A percentile compares a stretch with the other conserved stretches of the same genome.
These are phyloP conservation scores for Nemoura dubitans DNA, from an alignment of 2,888 invertebrate genomes.

Conservation along the genomic window DNA sequence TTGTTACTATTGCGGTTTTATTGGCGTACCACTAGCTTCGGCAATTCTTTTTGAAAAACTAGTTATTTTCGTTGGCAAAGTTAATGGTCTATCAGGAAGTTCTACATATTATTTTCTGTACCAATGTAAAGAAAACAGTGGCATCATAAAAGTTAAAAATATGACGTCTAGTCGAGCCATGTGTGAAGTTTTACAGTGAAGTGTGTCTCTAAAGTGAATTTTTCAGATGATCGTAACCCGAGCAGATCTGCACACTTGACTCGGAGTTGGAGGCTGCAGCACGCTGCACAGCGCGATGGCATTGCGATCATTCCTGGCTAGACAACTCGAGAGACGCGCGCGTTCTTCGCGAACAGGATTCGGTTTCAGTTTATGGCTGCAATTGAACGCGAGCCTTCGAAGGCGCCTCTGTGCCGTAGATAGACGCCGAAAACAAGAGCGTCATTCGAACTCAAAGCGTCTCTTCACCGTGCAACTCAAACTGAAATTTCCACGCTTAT, in stretches of 20 bases:
- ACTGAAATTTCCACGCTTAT: too few relatives aligned
- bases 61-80: neutral
- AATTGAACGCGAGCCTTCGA: neutral
- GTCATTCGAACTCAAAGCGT: too few relatives aligned
- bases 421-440: neutral
- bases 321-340: neutral
- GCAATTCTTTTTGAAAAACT: neutral
- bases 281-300: neutral
- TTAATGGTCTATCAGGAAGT: neutral
- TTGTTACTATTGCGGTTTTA: neutral
- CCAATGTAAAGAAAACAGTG: conserved; percentile 2
- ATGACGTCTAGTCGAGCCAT: conserved; percentile 18
- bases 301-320: conserved; percentile 3
- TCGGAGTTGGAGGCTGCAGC: too few relatives aligned
- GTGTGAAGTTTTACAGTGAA: conserved; percentile 15
- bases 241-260: conserved; percentile 7
- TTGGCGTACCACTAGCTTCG: neutral
- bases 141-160: conserved; percentile 19
- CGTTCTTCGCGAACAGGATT: neutral
- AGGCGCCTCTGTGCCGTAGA: too few relatives aligned
- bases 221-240: neutral
- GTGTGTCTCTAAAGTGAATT: neutral
- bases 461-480: too few relatives aligned
- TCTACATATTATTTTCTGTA: neutral
- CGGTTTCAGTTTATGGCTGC: neutral